Conservation (phyloP, 2,888 invertebrate genomes). For the Diarsia dahlii region DNA sequence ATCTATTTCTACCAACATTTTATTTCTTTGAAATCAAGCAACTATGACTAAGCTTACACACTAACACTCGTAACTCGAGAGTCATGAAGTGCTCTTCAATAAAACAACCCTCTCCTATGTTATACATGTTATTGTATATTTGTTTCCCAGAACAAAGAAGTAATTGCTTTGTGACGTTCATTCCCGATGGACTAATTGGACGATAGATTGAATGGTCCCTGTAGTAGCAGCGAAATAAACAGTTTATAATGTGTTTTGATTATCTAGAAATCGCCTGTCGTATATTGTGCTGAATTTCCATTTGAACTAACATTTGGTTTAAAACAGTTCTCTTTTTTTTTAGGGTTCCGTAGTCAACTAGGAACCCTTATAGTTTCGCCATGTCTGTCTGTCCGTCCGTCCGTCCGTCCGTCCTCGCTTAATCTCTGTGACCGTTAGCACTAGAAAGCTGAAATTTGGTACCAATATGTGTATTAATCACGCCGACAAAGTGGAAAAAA, state of each 20-base stretch:
- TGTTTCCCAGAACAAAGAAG: conserved; percentile 35
- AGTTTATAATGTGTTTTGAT: not conserved
- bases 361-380: too few relatives aligned
- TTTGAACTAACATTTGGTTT: not conserved
- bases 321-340: not conserved
- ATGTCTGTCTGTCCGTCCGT: too few relatives aligned
- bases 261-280: not conserved
- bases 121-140: conserved; percentile 36
- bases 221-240: not conserved
- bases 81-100: conserved; percentile 12
- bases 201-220: conserved; percentile 22
- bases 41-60: conserved; percentile 14
- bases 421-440: too few relatives aligned
- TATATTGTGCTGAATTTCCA: not conserved
- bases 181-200: conserved; percentile 8
- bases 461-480: too few relatives aligned
- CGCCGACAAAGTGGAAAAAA: too few relatives aligned
- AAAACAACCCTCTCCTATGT: conserved; percentile 10
- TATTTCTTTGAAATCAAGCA: not conserved
- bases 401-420: too few relatives aligned
- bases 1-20: not conserved
- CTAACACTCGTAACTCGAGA: not conserved
- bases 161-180: conserved; percentile 47
- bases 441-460: too few relatives aligned
- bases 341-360: too few relatives aligned